A percentile compares a stretch with the other conserved stretches of the same genome.
These are phyloP conservation scores for Tubulanus polymorphus DNA, from an alignment of 2,888 invertebrate species.

Conservation along the genomic window DNA sequence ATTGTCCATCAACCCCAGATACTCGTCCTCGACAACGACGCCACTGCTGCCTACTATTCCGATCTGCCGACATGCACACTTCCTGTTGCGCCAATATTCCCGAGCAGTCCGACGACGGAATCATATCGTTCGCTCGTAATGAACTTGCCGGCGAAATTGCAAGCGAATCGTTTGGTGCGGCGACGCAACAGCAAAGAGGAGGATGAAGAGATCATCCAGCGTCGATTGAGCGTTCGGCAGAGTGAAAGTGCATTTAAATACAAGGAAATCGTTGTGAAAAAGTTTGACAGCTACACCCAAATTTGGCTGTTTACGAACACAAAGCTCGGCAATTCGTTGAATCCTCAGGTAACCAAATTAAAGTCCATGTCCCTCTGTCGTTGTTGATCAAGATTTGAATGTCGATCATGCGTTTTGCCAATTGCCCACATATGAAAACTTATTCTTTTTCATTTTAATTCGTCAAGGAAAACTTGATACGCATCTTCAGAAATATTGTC, in stretches of 20 bases:
- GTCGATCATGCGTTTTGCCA: background rate
- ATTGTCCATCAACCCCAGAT: too few species aligned
- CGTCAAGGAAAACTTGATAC: background rate
- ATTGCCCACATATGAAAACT: background rate
- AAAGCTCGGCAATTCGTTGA: conserved; percentile 62
- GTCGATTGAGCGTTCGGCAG: conserved; percentile 49
- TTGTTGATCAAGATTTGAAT: background rate
- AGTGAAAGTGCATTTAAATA: conserved; percentile 52
- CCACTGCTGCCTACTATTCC: conserved; percentile 24
- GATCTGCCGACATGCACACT: conserved; percentile 30
- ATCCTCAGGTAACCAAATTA: conserved; percentile 63
- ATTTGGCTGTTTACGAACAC: conserved; percentile 55
- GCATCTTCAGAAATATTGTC: too few species aligned
- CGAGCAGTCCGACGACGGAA: conserved; percentile 39
- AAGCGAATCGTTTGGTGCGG: conserved; percentile 25
- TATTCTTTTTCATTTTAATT: background rate
- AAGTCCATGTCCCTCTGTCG: background rate
- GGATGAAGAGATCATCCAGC: conserved; percentile 28
- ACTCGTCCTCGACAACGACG: too few species aligned
- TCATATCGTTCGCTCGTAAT: conserved; percentile 38
- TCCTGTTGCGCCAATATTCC: conserved; percentile 26
- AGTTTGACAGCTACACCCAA: conserved; percentile 63
- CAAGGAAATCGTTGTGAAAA: conserved; percentile 60
- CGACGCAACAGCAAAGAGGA: conserved; percentile 15
- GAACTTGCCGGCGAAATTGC: conserved; percentile 35